Conservation (phyloP, 2,888 invertebrate genomes). For the Dryobota labecula region DNA sequence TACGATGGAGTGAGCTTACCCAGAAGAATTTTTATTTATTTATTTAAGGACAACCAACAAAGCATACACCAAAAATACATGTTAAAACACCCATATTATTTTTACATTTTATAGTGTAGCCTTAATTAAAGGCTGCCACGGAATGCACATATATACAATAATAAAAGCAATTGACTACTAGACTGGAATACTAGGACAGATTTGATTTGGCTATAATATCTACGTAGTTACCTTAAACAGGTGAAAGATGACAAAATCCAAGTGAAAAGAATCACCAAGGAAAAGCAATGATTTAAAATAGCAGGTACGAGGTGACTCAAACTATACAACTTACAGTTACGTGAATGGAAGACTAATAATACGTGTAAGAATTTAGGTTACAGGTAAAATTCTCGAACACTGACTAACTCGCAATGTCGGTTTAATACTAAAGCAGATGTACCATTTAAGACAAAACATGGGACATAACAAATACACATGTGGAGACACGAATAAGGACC, state of each 20-base stretch:
- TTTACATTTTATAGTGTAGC: too few relatives aligned
- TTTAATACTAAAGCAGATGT: neutral
- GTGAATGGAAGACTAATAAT: constrained; percentile 45
- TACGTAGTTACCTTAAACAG: neutral
- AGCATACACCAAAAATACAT: too few relatives aligned
- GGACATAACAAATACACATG: neutral
- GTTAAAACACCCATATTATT: too few relatives aligned
- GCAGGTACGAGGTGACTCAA: constrained; percentile 22
- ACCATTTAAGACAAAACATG: neutral
- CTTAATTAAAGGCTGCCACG: too few relatives aligned
- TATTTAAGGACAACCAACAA: too few relatives aligned
- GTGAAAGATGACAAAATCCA: neutral
- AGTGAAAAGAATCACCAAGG: neutral
- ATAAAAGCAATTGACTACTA: constrained; percentile 16
- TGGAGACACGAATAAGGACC: neutral
- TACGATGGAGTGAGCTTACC: too few relatives aligned
- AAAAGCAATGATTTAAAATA: constrained; percentile 11
- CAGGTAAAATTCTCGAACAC: constrained; percentile 34
- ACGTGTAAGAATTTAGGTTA: constrained; percentile 53
- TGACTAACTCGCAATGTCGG: constrained; percentile 29
- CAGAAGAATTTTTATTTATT: too few relatives aligned
- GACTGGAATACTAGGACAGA: neutral
- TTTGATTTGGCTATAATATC: neutral
- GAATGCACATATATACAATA: too few relatives aligned
- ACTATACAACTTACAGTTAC: constrained; percentile 39